phyloP scores from a whole-genome alignment of 2,113 vertebrate genomes.

The Rhipidura dahli region DNA sequence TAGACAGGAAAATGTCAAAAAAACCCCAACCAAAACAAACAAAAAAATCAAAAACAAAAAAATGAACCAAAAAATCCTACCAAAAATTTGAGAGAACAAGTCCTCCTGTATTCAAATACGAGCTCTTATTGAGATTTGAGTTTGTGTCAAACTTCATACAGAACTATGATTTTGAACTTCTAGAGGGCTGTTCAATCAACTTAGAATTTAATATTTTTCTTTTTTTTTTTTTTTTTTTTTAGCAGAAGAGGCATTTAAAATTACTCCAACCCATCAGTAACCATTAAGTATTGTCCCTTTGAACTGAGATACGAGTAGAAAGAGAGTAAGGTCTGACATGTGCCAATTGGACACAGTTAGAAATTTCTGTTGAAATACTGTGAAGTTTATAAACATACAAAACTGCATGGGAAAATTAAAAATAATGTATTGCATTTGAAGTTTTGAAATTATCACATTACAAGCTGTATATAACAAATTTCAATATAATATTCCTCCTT shows the following conservation, averaged over 20 bases:
- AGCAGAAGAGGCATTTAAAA: constrained; percentile 3
- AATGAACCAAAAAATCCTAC: not conserved
- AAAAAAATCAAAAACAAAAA: not conserved
- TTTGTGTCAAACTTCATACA: not conserved
- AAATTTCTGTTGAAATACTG: not conserved
- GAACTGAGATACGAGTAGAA: not conserved
- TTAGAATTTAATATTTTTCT: constrained; percentile 40
- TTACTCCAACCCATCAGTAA: not conserved
- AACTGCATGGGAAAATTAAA: not conserved
- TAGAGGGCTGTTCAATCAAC: not conserved
- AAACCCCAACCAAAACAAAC: accelerated
- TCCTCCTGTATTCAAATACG: constrained; percentile 2
- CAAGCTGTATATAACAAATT: not conserved
- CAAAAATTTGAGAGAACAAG: not conserved
- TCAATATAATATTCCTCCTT: not conserved
- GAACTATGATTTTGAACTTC: constrained; percentile 32
- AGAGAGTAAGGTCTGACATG: not conserved
- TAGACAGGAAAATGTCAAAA: not conserved
- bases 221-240: not conserved
- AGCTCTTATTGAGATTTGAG: not conserved
- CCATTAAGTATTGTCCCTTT: not conserved
- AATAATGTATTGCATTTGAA: not conserved
- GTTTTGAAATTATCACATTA: not conserved
- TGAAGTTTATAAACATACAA: not conserved
- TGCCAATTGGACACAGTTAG: not conserved